Conservation (phyloP, 2,113 vertebrate species). For the Ramphastos sulfuratus region DNA sequence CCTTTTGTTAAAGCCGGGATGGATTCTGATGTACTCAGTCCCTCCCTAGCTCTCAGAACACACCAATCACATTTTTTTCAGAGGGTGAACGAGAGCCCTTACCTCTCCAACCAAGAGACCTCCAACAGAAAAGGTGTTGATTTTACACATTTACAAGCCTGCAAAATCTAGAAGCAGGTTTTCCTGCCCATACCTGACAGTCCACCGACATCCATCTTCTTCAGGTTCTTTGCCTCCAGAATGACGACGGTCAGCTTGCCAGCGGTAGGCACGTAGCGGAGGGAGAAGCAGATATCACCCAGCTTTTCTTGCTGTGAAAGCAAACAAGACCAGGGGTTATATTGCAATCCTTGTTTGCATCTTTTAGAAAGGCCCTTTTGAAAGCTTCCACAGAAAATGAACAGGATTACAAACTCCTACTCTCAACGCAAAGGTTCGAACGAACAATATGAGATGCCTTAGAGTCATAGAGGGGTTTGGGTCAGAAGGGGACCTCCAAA, state of each 20-base stretch:
- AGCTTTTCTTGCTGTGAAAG: constrained; percentile 94
- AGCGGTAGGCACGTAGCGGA: constrained; percentile 96
- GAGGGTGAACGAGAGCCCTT: background rate
- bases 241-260: constrained; percentile 97
- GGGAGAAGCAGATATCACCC: constrained; percentile 98
- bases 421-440: constrained; percentile 7
- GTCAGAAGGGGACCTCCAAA: no score
- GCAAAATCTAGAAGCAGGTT: constrained; percentile 9
- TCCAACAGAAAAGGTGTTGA: background rate
- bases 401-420: background rate
- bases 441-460: background rate
- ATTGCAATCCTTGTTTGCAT: background rate
- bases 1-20: background rate
- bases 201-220: constrained; percentile 98
- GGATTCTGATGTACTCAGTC: background rate
- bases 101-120: background rate
- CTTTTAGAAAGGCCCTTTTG: background rate
- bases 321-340: constrained; percentile 19
- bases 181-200: constrained; percentile 86
- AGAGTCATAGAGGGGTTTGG: no score
- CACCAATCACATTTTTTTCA: background rate
- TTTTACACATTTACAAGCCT: background rate
- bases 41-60: constrained; percentile 3
- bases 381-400: background rate
- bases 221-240: constrained; percentile 97